phyloP scores from a whole-genome alignment of 2,888 invertebrate genomes.

The Drosophila siamana region DNA sequence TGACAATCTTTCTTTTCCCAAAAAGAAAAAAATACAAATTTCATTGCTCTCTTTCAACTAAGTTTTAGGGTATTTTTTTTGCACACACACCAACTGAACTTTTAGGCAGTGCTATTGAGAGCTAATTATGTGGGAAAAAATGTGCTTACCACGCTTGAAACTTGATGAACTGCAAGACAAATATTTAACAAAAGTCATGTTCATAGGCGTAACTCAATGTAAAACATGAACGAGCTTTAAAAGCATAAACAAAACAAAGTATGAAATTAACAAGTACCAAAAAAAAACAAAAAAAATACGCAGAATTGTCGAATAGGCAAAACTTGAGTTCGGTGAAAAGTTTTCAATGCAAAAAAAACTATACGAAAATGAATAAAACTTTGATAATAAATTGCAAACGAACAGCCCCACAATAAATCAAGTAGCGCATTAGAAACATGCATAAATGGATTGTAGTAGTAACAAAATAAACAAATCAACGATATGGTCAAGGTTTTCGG shows the following conservation, averaged over 20 bases:
- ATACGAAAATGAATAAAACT: background rate
- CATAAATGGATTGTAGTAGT: conserved; percentile 33
- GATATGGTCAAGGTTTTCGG: conserved; percentile 75
- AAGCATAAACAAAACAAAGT: conserved; percentile 26
- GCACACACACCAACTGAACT: background rate
- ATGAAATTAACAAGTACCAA: conserved; percentile 8
- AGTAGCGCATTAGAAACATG: conserved; percentile 45
- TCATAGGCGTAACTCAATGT: conserved; percentile 55
- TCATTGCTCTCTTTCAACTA: background rate
- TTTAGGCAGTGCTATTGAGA: conserved; percentile 9
- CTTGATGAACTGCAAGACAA: conserved; percentile 29
- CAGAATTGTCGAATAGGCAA: background rate
- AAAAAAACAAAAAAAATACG: conserved; percentile 11
- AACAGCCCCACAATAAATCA: conserved; percentile 19
- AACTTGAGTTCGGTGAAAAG: conserved; percentile 23
- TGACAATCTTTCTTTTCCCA: background rate
- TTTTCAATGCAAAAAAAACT: conserved; percentile 28
- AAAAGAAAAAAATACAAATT: no score
- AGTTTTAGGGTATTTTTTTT: conserved; percentile 15
- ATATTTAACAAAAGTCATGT: conserved; percentile 65
- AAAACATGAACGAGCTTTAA: conserved; percentile 37
- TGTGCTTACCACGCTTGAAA: conserved; percentile 43
- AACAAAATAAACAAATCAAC: conserved; percentile 44
- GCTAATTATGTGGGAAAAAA: conserved; percentile 23
- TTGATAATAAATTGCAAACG: conserved; percentile 9